These are phyloP conservation scores for Pogoniulus pusillus DNA, from an alignment of 2,797 vertebrate genomes.

Conservation along the genomic window DNA sequence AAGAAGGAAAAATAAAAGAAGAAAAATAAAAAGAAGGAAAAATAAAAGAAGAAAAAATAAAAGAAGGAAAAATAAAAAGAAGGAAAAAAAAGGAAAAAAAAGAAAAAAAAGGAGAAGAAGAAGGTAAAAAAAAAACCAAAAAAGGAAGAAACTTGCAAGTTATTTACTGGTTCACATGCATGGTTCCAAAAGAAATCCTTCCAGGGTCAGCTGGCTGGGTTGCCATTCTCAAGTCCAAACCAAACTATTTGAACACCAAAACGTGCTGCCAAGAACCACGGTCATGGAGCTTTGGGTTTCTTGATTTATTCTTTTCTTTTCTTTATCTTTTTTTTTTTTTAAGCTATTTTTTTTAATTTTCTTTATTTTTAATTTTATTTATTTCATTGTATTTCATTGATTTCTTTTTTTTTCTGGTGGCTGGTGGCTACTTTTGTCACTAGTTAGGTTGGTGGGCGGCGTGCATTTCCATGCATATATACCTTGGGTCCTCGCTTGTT, in stretches of 20 bases:
- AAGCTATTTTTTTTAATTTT: not conserved
- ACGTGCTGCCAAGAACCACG: slow-evolving; percentile 87
- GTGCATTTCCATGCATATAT: slow-evolving; percentile 99
- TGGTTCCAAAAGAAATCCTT: slow-evolving; percentile 85
- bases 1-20: too few relatives aligned
- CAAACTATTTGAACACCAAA: slow-evolving; percentile 80
- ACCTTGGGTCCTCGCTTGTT: slow-evolving; percentile 99
- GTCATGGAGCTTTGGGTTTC: slow-evolving; percentile 37
- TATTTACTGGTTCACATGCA: slow-evolving; percentile 92
- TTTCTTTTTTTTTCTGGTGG: slow-evolving; percentile 75
- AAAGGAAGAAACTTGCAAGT: slow-evolving; percentile 82
- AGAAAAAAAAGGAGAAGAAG: not conserved
- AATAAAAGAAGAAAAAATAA: too few relatives aligned
- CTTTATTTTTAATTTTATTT: too few relatives aligned
- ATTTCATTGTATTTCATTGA: too few relatives aligned
- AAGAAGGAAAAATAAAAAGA: too few relatives aligned
- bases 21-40: too few relatives aligned
- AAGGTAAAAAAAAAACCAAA: too few relatives aligned
- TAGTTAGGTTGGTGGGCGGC: slow-evolving; percentile 88
- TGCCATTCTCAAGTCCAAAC: slow-evolving; percentile 80
- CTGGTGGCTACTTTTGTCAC: slow-evolving; percentile 84
- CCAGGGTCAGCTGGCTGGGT: slow-evolving; percentile 69
- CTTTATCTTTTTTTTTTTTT: not conserved
- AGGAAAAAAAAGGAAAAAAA: not conserved
- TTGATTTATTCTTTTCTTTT: not conserved